phyloP scores from a whole-genome alignment of 1,140 invertebrate genomes.

The Eurytemora carolleeae region DNA sequence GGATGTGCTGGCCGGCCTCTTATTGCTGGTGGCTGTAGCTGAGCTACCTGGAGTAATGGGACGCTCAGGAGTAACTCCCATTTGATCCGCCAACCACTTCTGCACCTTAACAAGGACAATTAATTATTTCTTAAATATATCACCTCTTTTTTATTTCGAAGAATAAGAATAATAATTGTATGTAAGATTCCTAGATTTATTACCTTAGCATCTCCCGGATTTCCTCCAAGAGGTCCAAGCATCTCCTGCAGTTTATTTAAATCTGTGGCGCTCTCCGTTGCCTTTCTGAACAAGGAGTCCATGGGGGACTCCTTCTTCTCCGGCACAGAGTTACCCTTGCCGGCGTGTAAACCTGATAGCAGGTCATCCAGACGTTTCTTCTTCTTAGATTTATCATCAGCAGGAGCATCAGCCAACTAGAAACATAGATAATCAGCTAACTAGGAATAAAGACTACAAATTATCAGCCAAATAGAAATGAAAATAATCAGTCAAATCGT shows the following conservation, averaged over 20 bases:
- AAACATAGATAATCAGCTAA: no score
- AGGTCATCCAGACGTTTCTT: slow-evolving; percentile 15
- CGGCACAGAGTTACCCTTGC: slow-evolving; percentile 5
- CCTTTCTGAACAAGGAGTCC: not conserved
- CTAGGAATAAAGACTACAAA: no score
- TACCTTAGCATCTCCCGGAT: slow-evolving; percentile 8
- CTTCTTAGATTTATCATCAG: slow-evolving; percentile 15
- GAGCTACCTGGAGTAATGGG: slow-evolving; percentile 6
- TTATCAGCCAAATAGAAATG: no score
- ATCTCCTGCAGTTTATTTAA: slow-evolving; percentile 14
- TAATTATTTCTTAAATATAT: no score
- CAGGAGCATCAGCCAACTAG: slow-evolving; percentile 5
- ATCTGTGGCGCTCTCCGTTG: not conserved
- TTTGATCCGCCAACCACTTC: slow-evolving; percentile 14
- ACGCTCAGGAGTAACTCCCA: slow-evolving; percentile 12
- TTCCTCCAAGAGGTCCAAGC: not conserved
- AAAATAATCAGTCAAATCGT: no score
- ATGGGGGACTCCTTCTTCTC: slow-evolving; percentile 7
- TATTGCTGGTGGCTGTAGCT: not conserved
- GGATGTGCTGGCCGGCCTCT: not conserved
- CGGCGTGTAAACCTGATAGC: slow-evolving; percentile 11
- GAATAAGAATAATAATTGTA: no score
- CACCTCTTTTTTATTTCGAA: no score
- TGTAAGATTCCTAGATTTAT: no score
- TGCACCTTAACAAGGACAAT: slow-evolving; percentile 4